These are phyloP conservation scores for Germaria angustata DNA, from an alignment of 2,888 invertebrate genomes.

Conservation along the genomic window DNA sequence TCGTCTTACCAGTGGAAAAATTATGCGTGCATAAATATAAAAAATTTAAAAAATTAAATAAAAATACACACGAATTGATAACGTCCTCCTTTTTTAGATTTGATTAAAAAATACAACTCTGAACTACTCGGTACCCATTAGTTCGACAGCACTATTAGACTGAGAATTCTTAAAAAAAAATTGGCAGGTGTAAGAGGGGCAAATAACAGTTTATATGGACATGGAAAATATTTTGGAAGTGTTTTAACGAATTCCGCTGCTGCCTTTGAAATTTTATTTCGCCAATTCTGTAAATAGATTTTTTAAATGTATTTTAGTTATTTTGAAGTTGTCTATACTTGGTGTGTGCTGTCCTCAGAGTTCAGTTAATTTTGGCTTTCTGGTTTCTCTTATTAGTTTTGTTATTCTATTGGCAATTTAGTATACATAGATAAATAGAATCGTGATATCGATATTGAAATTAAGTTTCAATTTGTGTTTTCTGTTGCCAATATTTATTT, in stretches of 20 bases:
- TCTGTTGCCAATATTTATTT: conserved; percentile 27
- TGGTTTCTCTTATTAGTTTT: neutral
- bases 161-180: too few relatives aligned
- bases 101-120: too few relatives aligned
- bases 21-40: too few relatives aligned
- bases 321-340: conserved; percentile 22
- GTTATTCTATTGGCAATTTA: neutral
- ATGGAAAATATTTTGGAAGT: neutral
- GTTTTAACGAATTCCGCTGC: neutral
- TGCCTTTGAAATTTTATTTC: neutral
- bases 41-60: too few relatives aligned
- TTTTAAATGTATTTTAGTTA: conserved; percentile 5
- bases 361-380: neutral
- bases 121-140: too few relatives aligned
- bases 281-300: conserved; percentile 23
- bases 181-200: too few relatives aligned
- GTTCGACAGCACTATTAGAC: too few relatives aligned
- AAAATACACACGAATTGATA: too few relatives aligned
- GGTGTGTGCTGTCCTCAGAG: neutral
- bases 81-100: too few relatives aligned
- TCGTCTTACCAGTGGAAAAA: too few relatives aligned
- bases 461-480: conserved; percentile 23
- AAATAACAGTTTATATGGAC: neutral
- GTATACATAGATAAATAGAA: conserved; percentile 33
- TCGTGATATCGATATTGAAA: conserved; percentile 33